Percentiles rank a stretch among this genome's conserved stretches.
Evolutionary conservation across 2,113 vertebrate species (phyloP).

Genomic region (Carlito syrichta): DNA sequence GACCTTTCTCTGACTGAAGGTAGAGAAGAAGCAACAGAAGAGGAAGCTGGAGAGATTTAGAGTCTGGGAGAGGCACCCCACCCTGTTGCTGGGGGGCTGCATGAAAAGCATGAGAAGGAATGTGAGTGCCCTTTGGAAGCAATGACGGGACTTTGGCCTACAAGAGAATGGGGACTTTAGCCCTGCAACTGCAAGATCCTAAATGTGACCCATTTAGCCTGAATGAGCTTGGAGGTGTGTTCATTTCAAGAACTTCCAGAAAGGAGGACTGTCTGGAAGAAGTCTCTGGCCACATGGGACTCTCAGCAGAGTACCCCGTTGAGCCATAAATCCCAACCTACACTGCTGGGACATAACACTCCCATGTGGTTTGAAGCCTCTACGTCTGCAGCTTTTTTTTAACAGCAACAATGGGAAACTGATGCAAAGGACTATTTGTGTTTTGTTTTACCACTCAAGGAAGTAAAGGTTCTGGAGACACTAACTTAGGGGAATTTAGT

Average conservation of each 20-base stretch:
- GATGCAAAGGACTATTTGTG: fast-evolving
- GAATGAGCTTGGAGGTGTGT: not conserved
- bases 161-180: not conserved
- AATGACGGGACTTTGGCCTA: fast-evolving
- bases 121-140: fast-evolving
- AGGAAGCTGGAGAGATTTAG: fast-evolving
- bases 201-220: not conserved
- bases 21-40: not conserved
- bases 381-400: fast-evolving
- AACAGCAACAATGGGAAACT: not conserved
- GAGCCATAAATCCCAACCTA: too few relatives aligned
- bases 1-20: not conserved
- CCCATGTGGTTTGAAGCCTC: not conserved
- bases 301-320: not conserved
- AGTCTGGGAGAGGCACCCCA: fast-evolving
- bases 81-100: not conserved
- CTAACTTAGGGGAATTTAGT: too few relatives aligned
- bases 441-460: not conserved
- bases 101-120: fast-evolving
- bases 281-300: too few relatives aligned
- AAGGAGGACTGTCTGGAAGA: not conserved
- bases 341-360: too few relatives aligned
- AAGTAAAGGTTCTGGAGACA: not conserved
- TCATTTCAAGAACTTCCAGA: not conserved
- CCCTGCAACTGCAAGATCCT: not conserved